Percentiles rank a stretch among this genome's conserved stretches.
phyloP scores from a whole-genome alignment of 2,113 vertebrate genomes.

The Gasterosteus aculeatus region DNA sequence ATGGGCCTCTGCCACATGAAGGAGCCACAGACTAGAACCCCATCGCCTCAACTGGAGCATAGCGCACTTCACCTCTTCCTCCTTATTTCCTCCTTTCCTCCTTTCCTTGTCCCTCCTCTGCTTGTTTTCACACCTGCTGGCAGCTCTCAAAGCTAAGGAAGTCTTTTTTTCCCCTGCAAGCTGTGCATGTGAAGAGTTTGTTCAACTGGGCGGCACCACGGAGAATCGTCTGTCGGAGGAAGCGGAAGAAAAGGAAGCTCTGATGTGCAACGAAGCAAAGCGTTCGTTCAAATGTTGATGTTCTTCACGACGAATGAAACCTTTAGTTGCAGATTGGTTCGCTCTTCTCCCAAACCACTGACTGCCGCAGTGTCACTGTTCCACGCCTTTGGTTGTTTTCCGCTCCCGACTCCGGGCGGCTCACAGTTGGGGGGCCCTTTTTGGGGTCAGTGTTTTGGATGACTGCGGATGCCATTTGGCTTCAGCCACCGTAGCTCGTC shows the following conservation, averaged over 20 bases:
- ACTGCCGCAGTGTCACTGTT: not conserved
- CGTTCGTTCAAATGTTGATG: slow-evolving; percentile 44
- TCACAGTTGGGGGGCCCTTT: slow-evolving; percentile 1
- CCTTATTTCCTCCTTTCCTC: slow-evolving; percentile 28
- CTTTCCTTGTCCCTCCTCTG: slow-evolving; percentile 16
- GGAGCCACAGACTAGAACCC: slow-evolving; percentile 55
- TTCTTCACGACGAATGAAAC: slow-evolving; percentile 47
- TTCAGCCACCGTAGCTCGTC: slow-evolving; percentile 6
- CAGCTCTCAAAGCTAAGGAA: slow-evolving; percentile 22
- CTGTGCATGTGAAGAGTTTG: slow-evolving; percentile 50
- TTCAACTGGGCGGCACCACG: slow-evolving; percentile 52
- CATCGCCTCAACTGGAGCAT: slow-evolving; percentile 48
- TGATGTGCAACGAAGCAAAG: slow-evolving; percentile 45
- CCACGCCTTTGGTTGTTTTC: slow-evolving; percentile 7
- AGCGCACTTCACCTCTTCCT: slow-evolving; percentile 50
- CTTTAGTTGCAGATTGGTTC: slow-evolving; percentile 65
- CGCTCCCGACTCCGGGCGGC: slow-evolving; percentile 37
- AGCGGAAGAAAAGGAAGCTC: slow-evolving; percentile 49
- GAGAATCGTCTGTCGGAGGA: slow-evolving; percentile 52
- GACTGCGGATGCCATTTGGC: slow-evolving; percentile 28
- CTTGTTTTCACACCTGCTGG: slow-evolving; percentile 78
- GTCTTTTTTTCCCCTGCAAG: slow-evolving; percentile 12
- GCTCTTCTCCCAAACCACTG: slow-evolving; percentile 19
- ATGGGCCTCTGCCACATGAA: slow-evolving; percentile 71
- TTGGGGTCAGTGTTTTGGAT: slow-evolving; percentile 18